Conservation (phyloP, 2,888 invertebrate species). For the Pyrrhia umbra region DNA sequence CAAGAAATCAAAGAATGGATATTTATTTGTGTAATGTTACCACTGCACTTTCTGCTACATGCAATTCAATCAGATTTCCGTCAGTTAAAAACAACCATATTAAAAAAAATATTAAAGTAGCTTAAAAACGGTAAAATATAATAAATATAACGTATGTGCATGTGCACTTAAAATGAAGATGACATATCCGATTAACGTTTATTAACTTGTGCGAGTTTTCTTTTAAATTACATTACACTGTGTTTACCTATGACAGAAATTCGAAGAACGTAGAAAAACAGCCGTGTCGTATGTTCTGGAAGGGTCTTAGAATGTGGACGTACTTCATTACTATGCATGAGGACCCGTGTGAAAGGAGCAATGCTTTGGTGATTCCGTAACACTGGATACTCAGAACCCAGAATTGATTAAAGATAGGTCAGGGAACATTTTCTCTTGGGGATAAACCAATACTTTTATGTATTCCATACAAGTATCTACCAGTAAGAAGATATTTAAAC, state of each 20-base stretch:
- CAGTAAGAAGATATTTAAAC: neutral
- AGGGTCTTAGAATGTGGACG: conserved; percentile 20
- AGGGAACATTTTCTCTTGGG: neutral
- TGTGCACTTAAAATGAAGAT: conserved; percentile 7
- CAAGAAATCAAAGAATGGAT: too few relatives aligned
- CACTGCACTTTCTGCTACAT: neutral
- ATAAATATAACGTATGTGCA: too few relatives aligned
- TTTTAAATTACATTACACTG: neutral
- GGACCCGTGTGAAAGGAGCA: conserved; percentile 17
- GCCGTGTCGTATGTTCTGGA: conserved; percentile 19
- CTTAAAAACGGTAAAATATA: too few relatives aligned
- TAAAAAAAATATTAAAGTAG: too few relatives aligned
- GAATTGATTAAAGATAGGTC: conserved; percentile 26
- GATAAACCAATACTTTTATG: neutral
- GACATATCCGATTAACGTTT: conserved; percentile 12
- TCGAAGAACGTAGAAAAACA: neutral
- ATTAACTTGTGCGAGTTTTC: conserved; percentile 15
- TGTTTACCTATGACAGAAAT: neutral
- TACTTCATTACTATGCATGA: conserved; percentile 34
- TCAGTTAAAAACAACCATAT: neutral
- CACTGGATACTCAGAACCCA: conserved; percentile 7
- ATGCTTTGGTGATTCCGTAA: conserved; percentile 13
- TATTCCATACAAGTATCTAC: neutral
- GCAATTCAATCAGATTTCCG: neutral
- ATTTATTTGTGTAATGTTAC: too few relatives aligned